Evolutionary conservation across 2,797 vertebrate species (phyloP), one percentile per base, ranked within the genome.

Genomic region (Phrynocephalus guinanensis): DNA sequence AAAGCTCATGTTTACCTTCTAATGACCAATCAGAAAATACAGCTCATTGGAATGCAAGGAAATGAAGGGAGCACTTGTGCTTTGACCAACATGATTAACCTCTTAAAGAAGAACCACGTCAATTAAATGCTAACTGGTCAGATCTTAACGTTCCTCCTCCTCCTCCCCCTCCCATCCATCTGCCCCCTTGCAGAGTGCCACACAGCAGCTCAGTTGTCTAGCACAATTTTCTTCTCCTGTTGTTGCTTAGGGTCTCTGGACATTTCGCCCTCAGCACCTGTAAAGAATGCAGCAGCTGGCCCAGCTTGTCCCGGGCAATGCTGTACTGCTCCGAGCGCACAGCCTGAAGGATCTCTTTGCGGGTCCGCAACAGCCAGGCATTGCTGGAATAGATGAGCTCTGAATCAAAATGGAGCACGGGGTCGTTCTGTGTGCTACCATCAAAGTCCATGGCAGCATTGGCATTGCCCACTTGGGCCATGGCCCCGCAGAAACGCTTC

Each of bases 341-440:
- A 0, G 96, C 97, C 11, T 95, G 93, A 85, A 98, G 80, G 11
- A 95, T 95, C 85, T 97, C 96, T 48, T 92, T 91, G 90, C 97
- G 97, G 89, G 97, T 92, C 52, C 94, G 92, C 30, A 94, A 93
- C 48, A 98, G 87, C 89, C 93, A 94, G 44, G 82, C 70, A 0
- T 84, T 95, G 50, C 97, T 96, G 63, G 91, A 94, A 52, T 93
- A 94, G 79, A 98, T 93, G 1, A 86, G 94, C 92, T 98, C 98
- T 0, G 98, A 97, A 91, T 98, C 97, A 79, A 98, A 98, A 93
- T 98, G 98, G 90, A 97, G 97, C 79, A 97, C 92, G 0, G 98
- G 98, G 90, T 98, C 94, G 0, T 95, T 96, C 80, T 91, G 95
- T 6, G 97, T 97, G 84, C 96, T 92, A 30, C 95, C 97, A 84